Evolutionary conservation across 2,888 invertebrate species (phyloP).

Genomic region (Melipona bicolor): DNA sequence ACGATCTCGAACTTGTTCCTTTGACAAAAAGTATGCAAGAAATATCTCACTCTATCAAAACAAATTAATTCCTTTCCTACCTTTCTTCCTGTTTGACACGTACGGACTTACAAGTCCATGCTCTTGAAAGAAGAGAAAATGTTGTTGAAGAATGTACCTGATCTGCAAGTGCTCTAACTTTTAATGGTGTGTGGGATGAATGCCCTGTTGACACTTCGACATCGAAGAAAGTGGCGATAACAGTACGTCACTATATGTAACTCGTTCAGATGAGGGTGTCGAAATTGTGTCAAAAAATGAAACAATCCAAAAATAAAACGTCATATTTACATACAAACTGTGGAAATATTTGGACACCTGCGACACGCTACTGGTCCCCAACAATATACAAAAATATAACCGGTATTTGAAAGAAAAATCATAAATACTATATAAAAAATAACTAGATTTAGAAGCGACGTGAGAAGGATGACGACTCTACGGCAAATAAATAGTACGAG

Average conservation of each 20-base stretch:
- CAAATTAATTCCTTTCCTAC: conserved; percentile 41
- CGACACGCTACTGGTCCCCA: background rate
- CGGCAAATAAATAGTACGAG: background rate
- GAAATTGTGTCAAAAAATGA: background rate
- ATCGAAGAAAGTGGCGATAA: background rate
- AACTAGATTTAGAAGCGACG: background rate
- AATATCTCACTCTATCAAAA: conserved; percentile 16
- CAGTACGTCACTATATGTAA: background rate
- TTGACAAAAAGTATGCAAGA: conserved; percentile 7
- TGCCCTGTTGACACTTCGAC: background rate
- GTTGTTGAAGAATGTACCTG: conserved; percentile 13
- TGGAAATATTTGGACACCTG: background rate
- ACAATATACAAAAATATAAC: background rate
- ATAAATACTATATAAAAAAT: background rate
- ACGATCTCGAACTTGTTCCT: conserved; percentile 43
- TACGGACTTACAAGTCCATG: conserved; percentile 1
- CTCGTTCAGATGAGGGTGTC: too few relatives aligned
- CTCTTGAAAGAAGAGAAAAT: conserved; percentile 37
- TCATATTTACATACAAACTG: background rate
- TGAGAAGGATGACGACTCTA: background rate
- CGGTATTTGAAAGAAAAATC: conserved; percentile 2
- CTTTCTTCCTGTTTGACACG: conserved; percentile 28
- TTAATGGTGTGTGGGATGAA: conserved; percentile 11
- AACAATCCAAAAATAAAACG: background rate
- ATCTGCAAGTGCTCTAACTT: conserved; percentile 8